Base-by-base conservation (phyloP, 2,113 vertebrate species). In the Ochotona curzoniae region DNA sequence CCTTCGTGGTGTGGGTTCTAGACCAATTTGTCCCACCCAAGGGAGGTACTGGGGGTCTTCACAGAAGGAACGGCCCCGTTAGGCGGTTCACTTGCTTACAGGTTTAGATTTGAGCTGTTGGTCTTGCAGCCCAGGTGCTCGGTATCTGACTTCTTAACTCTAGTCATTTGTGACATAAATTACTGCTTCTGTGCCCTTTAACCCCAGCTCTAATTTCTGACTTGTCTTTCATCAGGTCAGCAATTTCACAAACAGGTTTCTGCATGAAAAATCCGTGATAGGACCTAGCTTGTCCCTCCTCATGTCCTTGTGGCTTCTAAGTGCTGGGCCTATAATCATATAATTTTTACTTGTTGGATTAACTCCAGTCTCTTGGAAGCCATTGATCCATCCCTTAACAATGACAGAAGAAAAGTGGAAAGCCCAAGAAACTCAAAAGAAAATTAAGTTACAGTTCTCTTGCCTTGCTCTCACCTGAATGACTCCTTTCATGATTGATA, bases 361-460 rank as follows among this genome's bases (percentile, higher is more conserved):
- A 76, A 38, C 90, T 95, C 89, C 82, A 81, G 88, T 71, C 28
- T 91, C 85, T 78, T 61, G 67, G 38, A 94, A 93, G 85, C 49
- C 63, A 47, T 84, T 69, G 84, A 85, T 93, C 28, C 83, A 44
- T 95, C 87, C 87, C 49, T 76, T 70, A 73, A 61, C 88, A 91
- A 21, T 60, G 69, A 93, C 67, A 93, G 23, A 84, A 93, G 73
- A 92, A 87, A 94, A 88, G 73, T 63, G n/a, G 82, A 87, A 83
- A 94, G 54, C 66, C 71, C 11, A 32, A 94, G 82, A 81, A 79
- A 74, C 88, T 87, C 67, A 66, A 21, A 54, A 87, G 78, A 67
- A 93, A 85, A 79, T 71, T 90, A 25, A n/a, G n/a, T n/a, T n/a
- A n/a, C 49, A 88, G 5, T 63, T 84, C 49, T 79, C 4, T 87